Conservation (phyloP, 2,797 vertebrate genomes). For the Rhyacichthys aspro region DNA sequence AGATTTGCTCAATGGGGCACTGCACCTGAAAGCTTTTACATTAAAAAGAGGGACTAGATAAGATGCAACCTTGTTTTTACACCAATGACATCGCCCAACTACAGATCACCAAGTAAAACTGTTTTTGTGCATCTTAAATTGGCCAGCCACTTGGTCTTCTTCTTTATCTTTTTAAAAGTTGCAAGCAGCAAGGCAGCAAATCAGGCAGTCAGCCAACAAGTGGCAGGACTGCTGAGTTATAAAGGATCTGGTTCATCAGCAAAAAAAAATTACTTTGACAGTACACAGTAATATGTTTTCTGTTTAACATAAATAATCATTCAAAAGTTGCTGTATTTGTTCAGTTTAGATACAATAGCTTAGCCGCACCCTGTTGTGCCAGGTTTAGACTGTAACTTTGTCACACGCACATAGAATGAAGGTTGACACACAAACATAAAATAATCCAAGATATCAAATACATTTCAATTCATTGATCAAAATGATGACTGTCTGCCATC, state of each 20-base stretch:
- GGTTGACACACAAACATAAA: slow-evolving; percentile 1
- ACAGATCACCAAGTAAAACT: slow-evolving; percentile 51
- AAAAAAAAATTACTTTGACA: slow-evolving; percentile 66
- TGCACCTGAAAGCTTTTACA: slow-evolving; percentile 77
- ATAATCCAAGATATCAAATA: slow-evolving; percentile 7
- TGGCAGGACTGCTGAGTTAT: slow-evolving; percentile 57
- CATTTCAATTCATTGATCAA: slow-evolving; percentile 5
- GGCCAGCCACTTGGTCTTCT: slow-evolving; percentile 66
- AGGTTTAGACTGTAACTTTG: not conserved
- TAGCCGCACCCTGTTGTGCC: too few relatives aligned
- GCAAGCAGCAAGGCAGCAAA: slow-evolving; percentile 51
- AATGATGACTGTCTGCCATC: slow-evolving; percentile 6
- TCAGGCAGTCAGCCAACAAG: slow-evolving; percentile 67
- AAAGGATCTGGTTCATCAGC: slow-evolving; percentile 69
- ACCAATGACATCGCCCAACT: not conserved
- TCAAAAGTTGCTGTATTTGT: too few relatives aligned
- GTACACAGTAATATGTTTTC: too few relatives aligned
- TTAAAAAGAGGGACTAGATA: slow-evolving; percentile 64
- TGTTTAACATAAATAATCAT: too few relatives aligned
- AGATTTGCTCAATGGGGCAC: slow-evolving; percentile 54
- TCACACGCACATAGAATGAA: not conserved
- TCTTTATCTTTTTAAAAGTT: slow-evolving; percentile 19
- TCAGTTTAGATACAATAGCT: too few relatives aligned
- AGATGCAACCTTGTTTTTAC: slow-evolving; percentile 44
- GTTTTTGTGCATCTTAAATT: slow-evolving; percentile 70